Evolutionary conservation across 2,888 invertebrate species (phyloP).

Genomic region (Griposia aprilina): DNA sequence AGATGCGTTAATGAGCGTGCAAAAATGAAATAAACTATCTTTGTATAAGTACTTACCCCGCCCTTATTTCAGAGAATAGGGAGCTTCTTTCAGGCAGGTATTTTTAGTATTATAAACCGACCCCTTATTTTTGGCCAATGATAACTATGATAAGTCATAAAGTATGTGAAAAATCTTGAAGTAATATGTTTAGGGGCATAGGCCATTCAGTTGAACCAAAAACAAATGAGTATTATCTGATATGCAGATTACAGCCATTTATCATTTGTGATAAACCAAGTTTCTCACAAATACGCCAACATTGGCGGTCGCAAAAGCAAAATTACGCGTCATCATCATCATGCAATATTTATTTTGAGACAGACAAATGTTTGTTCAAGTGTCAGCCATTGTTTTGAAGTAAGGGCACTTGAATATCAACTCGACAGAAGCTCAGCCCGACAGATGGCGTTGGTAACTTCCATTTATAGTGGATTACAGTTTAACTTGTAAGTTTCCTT

Average conservation of each 20-base stretch:
- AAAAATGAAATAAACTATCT: slow-evolving; percentile 26
- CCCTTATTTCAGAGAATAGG: not conserved
- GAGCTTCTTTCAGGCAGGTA: not conserved
- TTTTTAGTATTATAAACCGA: not conserved
- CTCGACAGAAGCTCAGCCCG: not conserved
- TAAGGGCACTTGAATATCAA: slow-evolving; percentile 23
- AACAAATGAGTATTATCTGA: not conserved
- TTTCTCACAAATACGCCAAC: slow-evolving; percentile 13
- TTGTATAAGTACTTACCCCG: slow-evolving; percentile 15
- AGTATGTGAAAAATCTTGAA: not conserved
- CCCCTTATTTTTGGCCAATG: not conserved
- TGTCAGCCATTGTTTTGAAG: slow-evolving; percentile 41
- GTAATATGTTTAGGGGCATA: not conserved
- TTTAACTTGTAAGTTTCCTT: slow-evolving; percentile 42
- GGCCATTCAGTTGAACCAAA: not conserved
- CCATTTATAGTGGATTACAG: not conserved
- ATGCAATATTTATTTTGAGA: slow-evolving; percentile 27
- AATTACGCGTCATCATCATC: slow-evolving; percentile 13
- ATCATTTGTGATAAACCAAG: slow-evolving; percentile 8
- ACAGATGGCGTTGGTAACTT: slow-evolving; percentile 37
- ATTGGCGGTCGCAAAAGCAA: not conserved
- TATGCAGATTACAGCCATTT: slow-evolving; percentile 1
- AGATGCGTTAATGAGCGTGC: slow-evolving; percentile 59
- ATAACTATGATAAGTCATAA: not conserved
- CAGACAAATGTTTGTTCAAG: slow-evolving; percentile 46